phyloP scores from a whole-genome alignment of 23 tunicate genomes.

The Trididemnum miniatum region DNA sequence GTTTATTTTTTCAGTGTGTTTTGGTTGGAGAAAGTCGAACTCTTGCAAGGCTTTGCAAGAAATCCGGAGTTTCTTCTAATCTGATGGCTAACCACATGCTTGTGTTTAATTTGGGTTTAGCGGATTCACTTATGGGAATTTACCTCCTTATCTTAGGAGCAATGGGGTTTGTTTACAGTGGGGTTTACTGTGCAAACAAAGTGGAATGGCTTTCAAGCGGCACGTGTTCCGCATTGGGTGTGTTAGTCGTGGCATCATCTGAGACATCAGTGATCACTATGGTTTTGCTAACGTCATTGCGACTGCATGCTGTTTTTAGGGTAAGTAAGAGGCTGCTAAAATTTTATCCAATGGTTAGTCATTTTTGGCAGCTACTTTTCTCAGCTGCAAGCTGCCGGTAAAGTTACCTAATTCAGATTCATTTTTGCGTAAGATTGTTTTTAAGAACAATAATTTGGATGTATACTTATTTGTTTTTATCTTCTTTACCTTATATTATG shows the following conservation, averaged over 20 bases:
- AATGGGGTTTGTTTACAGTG: constrained; percentile 40
- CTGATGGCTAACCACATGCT: constrained; percentile 47
- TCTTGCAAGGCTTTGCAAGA: constrained; percentile 3
- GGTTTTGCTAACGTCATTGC: constrained; percentile 46
- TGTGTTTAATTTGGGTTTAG: constrained; percentile 50
- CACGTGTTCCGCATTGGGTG: constrained; percentile 38
- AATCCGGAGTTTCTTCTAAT: constrained; percentile 16
- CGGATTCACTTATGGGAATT: constrained; percentile 56
- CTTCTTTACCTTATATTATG: too few species aligned
- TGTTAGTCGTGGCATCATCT: constrained; percentile 50
- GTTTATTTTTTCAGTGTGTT: constrained; percentile 40
- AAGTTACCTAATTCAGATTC: not conserved
- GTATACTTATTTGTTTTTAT: too few species aligned
- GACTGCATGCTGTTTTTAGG: constrained; percentile 48
- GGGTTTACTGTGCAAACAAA: constrained; percentile 48
- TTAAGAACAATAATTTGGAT: too few species aligned
- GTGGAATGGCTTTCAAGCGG: constrained; percentile 41
- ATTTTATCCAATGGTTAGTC: too few species aligned
- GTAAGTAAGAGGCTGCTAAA: constrained; percentile 39
- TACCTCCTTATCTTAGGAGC: constrained; percentile 46
- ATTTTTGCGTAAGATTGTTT: not conserved
- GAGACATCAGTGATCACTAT: constrained; percentile 60
- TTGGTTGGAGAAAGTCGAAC: constrained; percentile 30
- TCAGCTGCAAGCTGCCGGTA: too few species aligned
- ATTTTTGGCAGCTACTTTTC: too few species aligned